Evolutionary conservation across 2,888 invertebrate species (phyloP).

Genomic region (Piscicola geometra): DNA sequence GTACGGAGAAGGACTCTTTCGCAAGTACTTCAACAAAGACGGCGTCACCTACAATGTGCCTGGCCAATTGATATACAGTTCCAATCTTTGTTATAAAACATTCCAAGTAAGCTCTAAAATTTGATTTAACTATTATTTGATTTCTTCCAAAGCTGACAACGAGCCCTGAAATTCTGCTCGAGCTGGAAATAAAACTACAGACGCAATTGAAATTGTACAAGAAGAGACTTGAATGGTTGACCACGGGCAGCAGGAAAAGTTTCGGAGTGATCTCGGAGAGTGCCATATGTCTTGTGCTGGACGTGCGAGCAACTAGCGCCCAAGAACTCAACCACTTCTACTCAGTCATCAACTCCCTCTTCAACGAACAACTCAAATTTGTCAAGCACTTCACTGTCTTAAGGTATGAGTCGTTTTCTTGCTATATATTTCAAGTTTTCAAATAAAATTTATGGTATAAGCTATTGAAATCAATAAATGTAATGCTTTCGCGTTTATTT

Average conservation of each 20-base stretch:
- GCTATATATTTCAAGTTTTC: no score
- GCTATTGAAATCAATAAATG: no score
- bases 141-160: slow-evolving; percentile 49
- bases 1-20: slow-evolving; percentile 51
- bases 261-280: slow-evolving; percentile 56
- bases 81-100: no score
- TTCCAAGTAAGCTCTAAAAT: no score
- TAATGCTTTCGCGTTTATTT: no score
- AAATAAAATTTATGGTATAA: no score
- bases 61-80: no score
- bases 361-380: background rate
- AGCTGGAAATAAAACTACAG: slow-evolving; percentile 45
- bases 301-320: slow-evolving; percentile 44
- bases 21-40: slow-evolving; percentile 48
- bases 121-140: no score
- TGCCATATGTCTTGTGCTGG: slow-evolving; percentile 51
- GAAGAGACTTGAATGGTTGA: slow-evolving; percentile 54
- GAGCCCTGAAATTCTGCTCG: slow-evolving; percentile 49
- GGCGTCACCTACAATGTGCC: slow-evolving; percentile 54
- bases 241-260: slow-evolving; percentile 53
- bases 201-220: slow-evolving; percentile 44
- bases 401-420: background rate
- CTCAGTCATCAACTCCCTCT: background rate
- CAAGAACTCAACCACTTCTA: slow-evolving; percentile 3
- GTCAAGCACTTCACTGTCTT: background rate